These are phyloP conservation scores for Eclectus roratus DNA, from an alignment of 2,113 vertebrate species.

Conservation along the genomic window DNA sequence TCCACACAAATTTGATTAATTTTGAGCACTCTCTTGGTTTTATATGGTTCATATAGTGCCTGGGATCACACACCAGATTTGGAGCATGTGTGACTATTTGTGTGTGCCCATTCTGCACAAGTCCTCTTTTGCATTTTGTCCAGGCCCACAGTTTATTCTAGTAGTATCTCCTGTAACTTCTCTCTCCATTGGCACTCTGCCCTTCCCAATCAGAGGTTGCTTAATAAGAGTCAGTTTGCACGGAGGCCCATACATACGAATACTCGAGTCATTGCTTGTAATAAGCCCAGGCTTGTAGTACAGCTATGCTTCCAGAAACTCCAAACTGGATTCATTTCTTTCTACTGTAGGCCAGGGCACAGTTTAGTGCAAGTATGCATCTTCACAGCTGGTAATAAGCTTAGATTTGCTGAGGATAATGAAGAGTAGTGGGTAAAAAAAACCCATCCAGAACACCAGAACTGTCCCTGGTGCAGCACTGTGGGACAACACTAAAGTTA, in stretches of 20 bases:
- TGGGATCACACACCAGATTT: neutral
- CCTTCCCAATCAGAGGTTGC: neutral
- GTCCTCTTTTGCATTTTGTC: neutral
- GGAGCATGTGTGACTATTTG: neutral
- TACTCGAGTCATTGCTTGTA: accelerated
- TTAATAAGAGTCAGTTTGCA: neutral
- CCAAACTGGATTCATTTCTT: neutral
- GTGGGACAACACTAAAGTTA: neutral
- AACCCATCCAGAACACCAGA: neutral
- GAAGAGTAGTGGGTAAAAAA: neutral
- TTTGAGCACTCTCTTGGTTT: neutral
- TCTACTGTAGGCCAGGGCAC: neutral
- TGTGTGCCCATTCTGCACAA: neutral
- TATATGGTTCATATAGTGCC: neutral
- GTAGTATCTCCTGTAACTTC: neutral
- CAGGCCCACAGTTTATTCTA: neutral
- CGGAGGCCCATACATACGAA: neutral
- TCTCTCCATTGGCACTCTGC: neutral
- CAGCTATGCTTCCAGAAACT: neutral
- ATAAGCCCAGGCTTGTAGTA: neutral
- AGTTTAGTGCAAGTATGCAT: neutral
- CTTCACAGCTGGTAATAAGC: neutral
- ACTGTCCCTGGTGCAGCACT: neutral
- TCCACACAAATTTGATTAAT: neutral
- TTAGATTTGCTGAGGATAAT: neutral